These are phyloP conservation scores for Rotaria magnacalcarata DNA, from an alignment of 2,888 invertebrate genomes.

Conservation along the genomic window DNA sequence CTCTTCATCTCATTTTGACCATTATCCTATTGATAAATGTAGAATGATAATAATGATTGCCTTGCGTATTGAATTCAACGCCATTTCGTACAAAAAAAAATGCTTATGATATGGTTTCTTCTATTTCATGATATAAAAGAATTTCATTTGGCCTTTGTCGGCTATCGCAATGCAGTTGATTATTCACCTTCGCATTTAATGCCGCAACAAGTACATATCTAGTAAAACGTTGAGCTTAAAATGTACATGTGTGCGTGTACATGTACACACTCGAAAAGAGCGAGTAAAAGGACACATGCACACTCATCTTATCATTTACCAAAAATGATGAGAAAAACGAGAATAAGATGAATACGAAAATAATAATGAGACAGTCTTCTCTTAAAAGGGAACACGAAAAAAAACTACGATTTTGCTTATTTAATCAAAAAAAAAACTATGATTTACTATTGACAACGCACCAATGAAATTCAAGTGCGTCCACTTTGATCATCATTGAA, in stretches of 20 bases:
- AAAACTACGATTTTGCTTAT: neutral
- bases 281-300: neutral
- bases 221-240: neutral
- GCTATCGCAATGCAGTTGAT: neutral
- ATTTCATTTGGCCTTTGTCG: conserved; percentile 22
- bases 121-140: neutral
- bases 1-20: neutral
- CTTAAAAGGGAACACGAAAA: too few species aligned
- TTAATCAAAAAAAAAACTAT: neutral
- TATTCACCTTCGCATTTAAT: conserved; percentile 12
- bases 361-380: neutral
- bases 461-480: too few species aligned
- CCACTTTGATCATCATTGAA: neutral
- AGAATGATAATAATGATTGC: conserved; percentile 4
- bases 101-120: neutral
- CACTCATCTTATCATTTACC: neutral
- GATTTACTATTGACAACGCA: too few species aligned
- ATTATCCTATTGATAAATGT: conserved; percentile 26
- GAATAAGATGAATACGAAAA: neutral
- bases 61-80: neutral
- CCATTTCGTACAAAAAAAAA: neutral
- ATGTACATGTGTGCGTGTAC: neutral
- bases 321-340: neutral
- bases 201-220: neutral
- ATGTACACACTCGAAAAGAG: neutral